phyloP scores from a whole-genome alignment of 2,888 invertebrate genomes.

The Tachina lurida region DNA sequence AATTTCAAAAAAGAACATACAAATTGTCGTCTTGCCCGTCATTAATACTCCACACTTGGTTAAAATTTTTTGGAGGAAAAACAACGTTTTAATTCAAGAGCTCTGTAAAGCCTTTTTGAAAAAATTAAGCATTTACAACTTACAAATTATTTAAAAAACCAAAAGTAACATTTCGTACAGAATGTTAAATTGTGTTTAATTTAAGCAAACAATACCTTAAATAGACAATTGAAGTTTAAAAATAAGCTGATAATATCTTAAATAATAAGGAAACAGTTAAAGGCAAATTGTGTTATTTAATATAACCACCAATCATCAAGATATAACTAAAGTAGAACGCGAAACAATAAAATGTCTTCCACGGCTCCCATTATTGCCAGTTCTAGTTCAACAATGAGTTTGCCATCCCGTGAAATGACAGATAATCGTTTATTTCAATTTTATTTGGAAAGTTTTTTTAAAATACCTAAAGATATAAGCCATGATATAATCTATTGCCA shows the following conservation, averaged over 20 bases:
- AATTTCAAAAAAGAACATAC: conserved; percentile 54
- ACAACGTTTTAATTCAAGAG: conserved; percentile 45
- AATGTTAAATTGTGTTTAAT: conserved; percentile 44
- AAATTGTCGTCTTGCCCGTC: conserved; percentile 31
- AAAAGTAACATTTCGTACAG: conserved; percentile 31
- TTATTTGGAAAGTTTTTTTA: conserved; percentile 78
- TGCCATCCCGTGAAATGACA: conserved; percentile 57
- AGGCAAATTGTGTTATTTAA: conserved; percentile 34
- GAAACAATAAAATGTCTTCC: conserved; percentile 71
- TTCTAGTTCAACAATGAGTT: conserved; percentile 71
- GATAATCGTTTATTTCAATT: conserved; percentile 73
- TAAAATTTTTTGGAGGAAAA: conserved; percentile 46
- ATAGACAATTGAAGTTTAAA: conserved; percentile 50
- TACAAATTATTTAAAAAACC: conserved; percentile 26
- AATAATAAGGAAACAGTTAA: conserved; percentile 34
- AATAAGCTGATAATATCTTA: conserved; percentile 64
- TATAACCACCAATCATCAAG: conserved; percentile 27
- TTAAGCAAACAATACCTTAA: conserved; percentile 53
- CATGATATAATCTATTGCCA: conserved; percentile 82
- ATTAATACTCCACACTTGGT: conserved; percentile 50
- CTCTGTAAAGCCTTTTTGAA: conserved; percentile 3
- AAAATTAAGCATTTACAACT: conserved; percentile 33
- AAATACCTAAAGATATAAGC: conserved; percentile 79
- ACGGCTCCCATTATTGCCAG: conserved; percentile 69
- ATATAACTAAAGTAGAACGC: conserved; percentile 24